Evolutionary conservation across 2,113 vertebrate species (phyloP).

Genomic region (Nasalis larvatus): DNA sequence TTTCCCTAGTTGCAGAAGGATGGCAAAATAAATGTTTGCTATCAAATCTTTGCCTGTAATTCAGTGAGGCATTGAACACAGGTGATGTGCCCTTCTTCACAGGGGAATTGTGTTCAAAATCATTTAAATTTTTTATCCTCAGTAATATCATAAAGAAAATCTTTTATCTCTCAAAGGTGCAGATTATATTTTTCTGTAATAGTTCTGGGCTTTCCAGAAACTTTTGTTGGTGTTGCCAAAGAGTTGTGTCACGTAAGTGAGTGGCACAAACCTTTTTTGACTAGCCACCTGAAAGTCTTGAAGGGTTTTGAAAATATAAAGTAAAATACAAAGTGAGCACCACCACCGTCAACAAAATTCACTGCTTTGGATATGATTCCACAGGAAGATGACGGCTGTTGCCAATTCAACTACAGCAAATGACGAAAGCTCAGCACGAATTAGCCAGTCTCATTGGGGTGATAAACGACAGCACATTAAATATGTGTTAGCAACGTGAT

Average conservation of each 20-base stretch:
- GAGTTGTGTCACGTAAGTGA: background rate
- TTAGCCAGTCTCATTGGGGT: background rate
- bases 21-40: background rate
- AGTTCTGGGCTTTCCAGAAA: background rate
- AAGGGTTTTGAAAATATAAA: background rate
- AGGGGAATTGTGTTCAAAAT: background rate
- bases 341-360: background rate
- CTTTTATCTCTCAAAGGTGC: background rate
- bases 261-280: background rate
- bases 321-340: conserved; percentile 9
- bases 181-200: background rate
- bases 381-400: background rate
- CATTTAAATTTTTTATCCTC: background rate
- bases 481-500: conserved; percentile 59
- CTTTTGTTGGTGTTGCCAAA: background rate
- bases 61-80: background rate
- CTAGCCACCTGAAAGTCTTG: background rate
- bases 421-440: background rate
- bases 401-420: background rate
- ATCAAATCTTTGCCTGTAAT: background rate
- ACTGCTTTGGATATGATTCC: background rate
- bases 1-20: background rate
- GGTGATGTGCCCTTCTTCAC: background rate
- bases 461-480: conserved; percentile 47
- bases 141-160: background rate